Evolutionary conservation across 2,797 vertebrate genomes (phyloP).

Genomic region (Cyclura pinguis): DNA sequence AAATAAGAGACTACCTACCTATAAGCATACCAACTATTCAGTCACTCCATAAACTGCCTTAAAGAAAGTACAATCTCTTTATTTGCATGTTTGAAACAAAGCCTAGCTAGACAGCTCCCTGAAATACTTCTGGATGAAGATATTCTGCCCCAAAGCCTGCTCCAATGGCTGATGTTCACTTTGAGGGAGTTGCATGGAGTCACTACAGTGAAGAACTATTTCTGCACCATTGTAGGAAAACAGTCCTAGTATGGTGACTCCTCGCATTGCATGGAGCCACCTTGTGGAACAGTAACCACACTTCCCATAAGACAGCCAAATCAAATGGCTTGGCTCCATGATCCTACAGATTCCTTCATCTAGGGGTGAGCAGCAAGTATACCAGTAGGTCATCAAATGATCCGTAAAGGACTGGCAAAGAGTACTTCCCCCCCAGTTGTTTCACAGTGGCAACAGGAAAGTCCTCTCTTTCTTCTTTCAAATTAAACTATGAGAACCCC

Average conservation of each 20-base stretch:
- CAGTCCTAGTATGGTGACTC: not conserved
- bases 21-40: not conserved
- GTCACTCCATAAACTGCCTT: not conserved
- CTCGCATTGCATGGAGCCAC: not conserved
- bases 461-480: too few species aligned
- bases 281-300: not conserved
- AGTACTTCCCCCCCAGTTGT: not conserved
- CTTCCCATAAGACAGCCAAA: not conserved
- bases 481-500: too few species aligned
- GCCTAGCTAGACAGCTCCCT: not conserved
- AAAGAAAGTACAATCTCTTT: not conserved
- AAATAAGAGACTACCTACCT: not conserved
- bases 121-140: not conserved
- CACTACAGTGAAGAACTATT: not conserved
- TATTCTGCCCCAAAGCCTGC: not conserved
- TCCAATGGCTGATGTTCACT: not conserved
- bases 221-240: not conserved
- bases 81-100: not conserved
- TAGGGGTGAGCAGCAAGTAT: not conserved
- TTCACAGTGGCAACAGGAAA: not conserved
- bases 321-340: not conserved
- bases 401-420: not conserved
- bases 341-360: not conserved
- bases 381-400: not conserved
- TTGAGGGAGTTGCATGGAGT: too few species aligned